A percentile compares a stretch with the other conserved stretches of the same genome.
Evolutionary conservation across 1,140 invertebrate genomes (phyloP).

Genomic region (Philotrypesis tridentata): DNA sequence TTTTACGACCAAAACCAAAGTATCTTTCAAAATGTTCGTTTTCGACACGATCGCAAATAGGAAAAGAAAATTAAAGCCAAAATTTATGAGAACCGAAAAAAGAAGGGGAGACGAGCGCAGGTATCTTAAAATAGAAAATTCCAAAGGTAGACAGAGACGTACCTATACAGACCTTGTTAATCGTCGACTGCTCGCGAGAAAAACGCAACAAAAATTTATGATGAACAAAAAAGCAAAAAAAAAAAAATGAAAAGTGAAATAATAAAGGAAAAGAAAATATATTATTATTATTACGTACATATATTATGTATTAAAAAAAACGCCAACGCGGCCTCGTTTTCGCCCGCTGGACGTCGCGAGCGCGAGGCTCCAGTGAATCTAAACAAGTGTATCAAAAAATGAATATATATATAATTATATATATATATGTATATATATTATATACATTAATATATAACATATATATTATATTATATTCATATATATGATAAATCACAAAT

Average conservation of each 20-base stretch:
- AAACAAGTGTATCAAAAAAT: neutral
- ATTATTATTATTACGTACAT: neutral
- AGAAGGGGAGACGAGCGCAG: constrained; percentile 11
- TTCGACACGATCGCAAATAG: too few relatives aligned
- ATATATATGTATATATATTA: neutral
- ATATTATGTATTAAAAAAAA: neutral
- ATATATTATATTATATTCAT: too few relatives aligned
- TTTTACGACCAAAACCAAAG: neutral
- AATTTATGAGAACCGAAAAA: constrained; percentile 7
- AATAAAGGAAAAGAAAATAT: neutral
- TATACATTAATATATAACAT: neutral
- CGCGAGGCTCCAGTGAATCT: neutral
- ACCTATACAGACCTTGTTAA: constrained; percentile 18
- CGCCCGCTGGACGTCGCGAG: constrained; percentile 19
- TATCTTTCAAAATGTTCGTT: too few relatives aligned
- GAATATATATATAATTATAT: neutral
- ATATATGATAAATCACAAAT: neutral
- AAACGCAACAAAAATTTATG: neutral
- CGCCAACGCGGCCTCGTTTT: constrained; percentile 12
- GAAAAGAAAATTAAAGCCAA: too few relatives aligned
- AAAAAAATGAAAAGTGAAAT: too few relatives aligned
- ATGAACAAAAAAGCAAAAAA: neutral
- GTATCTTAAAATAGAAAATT: constrained; percentile 32
- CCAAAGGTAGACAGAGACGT: neutral
- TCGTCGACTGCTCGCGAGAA: neutral